These are phyloP conservation scores for Acomys russatus DNA, from an alignment of 2,797 vertebrate genomes.

Conservation along the genomic window DNA sequence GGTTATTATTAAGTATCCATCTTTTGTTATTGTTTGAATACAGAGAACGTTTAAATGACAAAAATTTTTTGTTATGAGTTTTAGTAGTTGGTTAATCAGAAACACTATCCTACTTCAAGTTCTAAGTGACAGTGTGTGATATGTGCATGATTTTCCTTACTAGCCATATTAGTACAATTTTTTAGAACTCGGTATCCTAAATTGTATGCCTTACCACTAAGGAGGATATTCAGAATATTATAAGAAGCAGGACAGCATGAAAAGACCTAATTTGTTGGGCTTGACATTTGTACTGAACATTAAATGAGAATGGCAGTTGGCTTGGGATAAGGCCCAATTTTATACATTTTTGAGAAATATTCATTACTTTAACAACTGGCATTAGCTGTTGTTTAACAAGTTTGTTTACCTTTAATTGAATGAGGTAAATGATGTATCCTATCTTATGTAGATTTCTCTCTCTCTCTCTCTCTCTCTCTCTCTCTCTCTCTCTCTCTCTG, in stretches of 20 bases:
- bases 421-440: background rate
- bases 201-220: background rate
- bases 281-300: background rate
- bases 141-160: background rate
- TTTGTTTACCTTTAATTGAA: slow-evolving; percentile 29
- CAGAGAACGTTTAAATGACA: slow-evolving; percentile 30
- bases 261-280: background rate
- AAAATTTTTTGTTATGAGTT: slow-evolving; percentile 1
- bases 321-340: background rate
- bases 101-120: slow-evolving; percentile 13
- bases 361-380: background rate
- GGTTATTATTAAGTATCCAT: slow-evolving; percentile 31
- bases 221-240: slow-evolving; percentile 27
- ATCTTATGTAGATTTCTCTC: background rate
- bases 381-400: slow-evolving; percentile 17
- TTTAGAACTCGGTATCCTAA: slow-evolving; percentile 6
- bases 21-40: slow-evolving; percentile 43
- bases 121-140: background rate
- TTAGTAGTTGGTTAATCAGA: slow-evolving; percentile 49
- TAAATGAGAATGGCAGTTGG: background rate
- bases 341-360: background rate
- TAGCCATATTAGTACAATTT: background rate
- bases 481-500: too few species aligned
- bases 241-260: background rate
- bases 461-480: too few species aligned